Percentiles rank a stretch among this genome's conserved stretches.
These are phyloP conservation scores for Engraulis encrasicolus DNA, from an alignment of 2,113 vertebrate species.

Conservation along the genomic window DNA sequence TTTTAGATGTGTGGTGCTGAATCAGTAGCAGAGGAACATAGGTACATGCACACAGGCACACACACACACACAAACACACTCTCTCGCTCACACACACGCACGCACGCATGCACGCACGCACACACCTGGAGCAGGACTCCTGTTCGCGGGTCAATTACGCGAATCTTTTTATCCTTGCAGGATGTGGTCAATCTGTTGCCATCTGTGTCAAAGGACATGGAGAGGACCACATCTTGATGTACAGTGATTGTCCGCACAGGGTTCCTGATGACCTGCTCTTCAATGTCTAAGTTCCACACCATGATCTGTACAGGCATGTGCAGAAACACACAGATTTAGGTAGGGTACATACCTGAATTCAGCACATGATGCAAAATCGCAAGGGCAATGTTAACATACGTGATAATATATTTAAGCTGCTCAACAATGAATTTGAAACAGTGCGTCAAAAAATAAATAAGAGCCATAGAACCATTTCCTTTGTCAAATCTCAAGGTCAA, in stretches of 20 bases:
- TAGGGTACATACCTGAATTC: not conserved
- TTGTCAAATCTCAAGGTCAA: not conserved
- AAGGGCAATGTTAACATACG: not conserved
- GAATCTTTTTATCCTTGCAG: slow-evolving; percentile 86
- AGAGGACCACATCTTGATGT: slow-evolving; percentile 82
- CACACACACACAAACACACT: not conserved
- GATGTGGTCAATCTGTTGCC: slow-evolving; percentile 88
- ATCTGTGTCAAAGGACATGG: slow-evolving; percentile 88
- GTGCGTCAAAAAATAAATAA: not conserved
- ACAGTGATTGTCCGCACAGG: slow-evolving; percentile 43
- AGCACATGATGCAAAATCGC: not conserved
- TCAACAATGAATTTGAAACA: not conserved
- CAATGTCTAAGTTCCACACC: slow-evolving; percentile 82
- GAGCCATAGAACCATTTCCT: too few species aligned
- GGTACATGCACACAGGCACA: not conserved
- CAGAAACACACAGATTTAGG: slow-evolving; percentile 27
- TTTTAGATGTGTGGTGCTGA: slow-evolving; percentile 66
- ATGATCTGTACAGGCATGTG: slow-evolving; percentile 67
- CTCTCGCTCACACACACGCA: slow-evolving; percentile 17
- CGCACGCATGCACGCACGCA: slow-evolving; percentile 14
- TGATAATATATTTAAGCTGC: not conserved
- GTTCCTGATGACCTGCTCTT: slow-evolving; percentile 45
- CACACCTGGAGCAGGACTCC: slow-evolving; percentile 81
- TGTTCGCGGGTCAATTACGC: slow-evolving; percentile 83
- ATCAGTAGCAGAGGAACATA: slow-evolving; percentile 28